Evolutionary conservation across 2,113 vertebrate genomes (phyloP).

Genomic region (Paracanthobrama guichenoti): DNA sequence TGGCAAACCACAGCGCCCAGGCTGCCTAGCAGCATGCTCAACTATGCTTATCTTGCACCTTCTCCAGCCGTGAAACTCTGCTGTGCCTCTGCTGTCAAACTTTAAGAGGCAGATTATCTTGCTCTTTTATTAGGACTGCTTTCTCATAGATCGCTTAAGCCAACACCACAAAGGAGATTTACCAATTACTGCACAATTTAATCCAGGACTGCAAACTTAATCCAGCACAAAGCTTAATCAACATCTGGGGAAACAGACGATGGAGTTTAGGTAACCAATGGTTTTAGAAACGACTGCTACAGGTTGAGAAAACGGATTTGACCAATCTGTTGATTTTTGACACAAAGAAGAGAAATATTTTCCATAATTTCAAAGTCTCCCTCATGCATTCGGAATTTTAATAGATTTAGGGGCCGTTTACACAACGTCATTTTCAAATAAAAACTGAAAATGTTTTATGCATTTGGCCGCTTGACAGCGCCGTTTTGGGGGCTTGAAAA

Average conservation of each 20-base stretch:
- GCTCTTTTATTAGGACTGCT: conserved; percentile 26
- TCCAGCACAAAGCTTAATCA: conserved; percentile 15
- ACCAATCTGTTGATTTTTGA: not conserved
- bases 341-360: not conserved
- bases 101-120: conserved; percentile 41
- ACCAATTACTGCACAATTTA: conserved; percentile 8
- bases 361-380: not conserved
- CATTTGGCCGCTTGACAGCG: too few species aligned
- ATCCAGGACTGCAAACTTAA: conserved; percentile 28
- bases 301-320: not conserved
- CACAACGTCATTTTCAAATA: too few species aligned
- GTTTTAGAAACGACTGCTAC: not conserved
- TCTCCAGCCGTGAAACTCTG: conserved; percentile 41
- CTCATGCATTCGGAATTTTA: not conserved
- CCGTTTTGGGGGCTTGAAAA: too few species aligned
- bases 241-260: conserved; percentile 5
- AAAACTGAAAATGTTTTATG: too few species aligned
- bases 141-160: conserved; percentile 6
- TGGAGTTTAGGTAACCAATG: not conserved
- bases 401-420: not conserved
- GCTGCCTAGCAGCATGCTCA: conserved; percentile 32
- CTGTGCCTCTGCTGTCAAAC: conserved; percentile 29
- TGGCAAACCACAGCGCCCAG: conserved; percentile 39
- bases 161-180: conserved; percentile 24
- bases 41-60: conserved; percentile 47